Evolutionary conservation across 2,797 vertebrate species (phyloP), one percentile per base, ranked within the genome.

Genomic region (Sebastes vulpes): DNA sequence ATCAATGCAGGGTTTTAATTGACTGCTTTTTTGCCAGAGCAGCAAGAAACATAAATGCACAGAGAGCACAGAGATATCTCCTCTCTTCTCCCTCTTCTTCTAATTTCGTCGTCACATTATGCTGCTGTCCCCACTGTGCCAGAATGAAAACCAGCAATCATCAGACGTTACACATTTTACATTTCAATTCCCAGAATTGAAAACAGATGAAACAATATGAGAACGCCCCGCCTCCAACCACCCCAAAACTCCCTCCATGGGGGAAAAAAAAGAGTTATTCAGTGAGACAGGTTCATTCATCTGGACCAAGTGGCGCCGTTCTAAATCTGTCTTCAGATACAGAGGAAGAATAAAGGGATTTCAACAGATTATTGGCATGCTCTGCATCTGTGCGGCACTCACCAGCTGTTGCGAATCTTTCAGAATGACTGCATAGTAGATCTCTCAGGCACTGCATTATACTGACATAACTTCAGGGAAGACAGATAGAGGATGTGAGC

Each of bases 241-340:
- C 8, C 76, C 61, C 21, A 78, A 78, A 82, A 82, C 58, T 74
- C 53, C 42, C 72, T 81, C 67, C 53, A 64, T 31, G 71, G 59
- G 48, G 3, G 4, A 35, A 38, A 12, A 59, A 75, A 60, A 60
- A 23, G 59, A 68, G 54, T 64, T 85, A 88, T 88, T 89, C 69
- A 78, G 67, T 59, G 38, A 92, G 86, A 87, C 83, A 80, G 78
- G 77, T 88, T 89, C 81, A 91, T 90, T 92, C 91, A 87, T 88
- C 69, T 92, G 90, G 89, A 87, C 84, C 77, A 85, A 91, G 88
- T 85, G 81, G 81, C 53, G 69, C 85, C 86, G 85, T 88, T 88
- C 92, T 92, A 91, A 94, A 93, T 95, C 84, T 93, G 94, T 94
- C 88, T 91, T 83, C 85, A 81, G 86, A 94, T 89, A 90, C 75